phyloP scores from a whole-genome alignment of 2,113 vertebrate genomes.

The Coracopsis vasa region DNA sequence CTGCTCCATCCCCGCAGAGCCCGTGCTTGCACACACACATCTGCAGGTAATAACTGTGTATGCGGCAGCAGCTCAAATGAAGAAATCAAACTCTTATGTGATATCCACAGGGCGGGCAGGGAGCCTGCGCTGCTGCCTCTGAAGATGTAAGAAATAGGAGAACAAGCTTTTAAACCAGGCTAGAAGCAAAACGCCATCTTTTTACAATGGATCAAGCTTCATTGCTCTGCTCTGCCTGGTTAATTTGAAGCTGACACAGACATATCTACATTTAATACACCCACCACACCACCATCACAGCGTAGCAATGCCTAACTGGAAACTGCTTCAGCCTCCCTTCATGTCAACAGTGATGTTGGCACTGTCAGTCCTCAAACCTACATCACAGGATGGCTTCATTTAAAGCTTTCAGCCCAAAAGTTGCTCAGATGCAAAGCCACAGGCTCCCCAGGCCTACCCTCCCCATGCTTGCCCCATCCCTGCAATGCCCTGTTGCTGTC shows the following conservation, averaged over 20 bases:
- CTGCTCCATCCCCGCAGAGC: neutral
- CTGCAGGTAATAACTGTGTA: neutral
- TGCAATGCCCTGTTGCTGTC: neutral
- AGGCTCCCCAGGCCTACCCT: neutral
- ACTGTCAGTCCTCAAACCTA: neutral
- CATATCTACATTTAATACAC: neutral
- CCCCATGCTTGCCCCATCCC: accelerated
- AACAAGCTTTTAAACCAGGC: neutral
- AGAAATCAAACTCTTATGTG: neutral
- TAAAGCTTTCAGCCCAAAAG: conserved; percentile 6
- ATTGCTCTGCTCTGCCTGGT: neutral
- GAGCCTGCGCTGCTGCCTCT: neutral
- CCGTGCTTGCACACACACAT: neutral
- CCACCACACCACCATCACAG: neutral
- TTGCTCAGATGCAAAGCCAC: conserved; percentile 3
- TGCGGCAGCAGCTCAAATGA: neutral
- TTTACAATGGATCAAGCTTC: neutral
- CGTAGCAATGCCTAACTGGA: neutral
- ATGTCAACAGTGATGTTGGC: neutral
- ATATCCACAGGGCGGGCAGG: neutral
- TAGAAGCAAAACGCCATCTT: neutral
- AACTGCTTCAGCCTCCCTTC: neutral
- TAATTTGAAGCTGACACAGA: neutral
- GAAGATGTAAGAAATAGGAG: neutral
- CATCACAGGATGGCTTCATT: conserved; percentile 18